phyloP scores from a whole-genome alignment of 2,113 vertebrate species.

The Pomatorhinus ruficollis region DNA sequence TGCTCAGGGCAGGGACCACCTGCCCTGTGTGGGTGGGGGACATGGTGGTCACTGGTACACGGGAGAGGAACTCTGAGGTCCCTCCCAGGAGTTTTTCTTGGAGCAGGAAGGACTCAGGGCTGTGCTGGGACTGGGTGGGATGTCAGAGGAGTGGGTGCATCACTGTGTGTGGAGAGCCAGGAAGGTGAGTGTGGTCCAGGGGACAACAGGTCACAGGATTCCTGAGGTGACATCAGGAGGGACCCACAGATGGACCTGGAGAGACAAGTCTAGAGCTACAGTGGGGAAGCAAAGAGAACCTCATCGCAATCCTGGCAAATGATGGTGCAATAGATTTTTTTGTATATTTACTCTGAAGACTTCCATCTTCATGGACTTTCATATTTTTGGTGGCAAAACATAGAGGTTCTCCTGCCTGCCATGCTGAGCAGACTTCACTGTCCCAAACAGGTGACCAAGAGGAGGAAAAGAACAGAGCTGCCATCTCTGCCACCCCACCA shows the following conservation, averaged over 20 bases:
- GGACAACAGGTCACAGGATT: neutral
- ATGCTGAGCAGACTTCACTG: neutral
- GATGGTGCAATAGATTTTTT: neutral
- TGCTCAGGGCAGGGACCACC: neutral
- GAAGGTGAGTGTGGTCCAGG: neutral
- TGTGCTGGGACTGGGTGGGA: neutral
- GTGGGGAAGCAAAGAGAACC: neutral
- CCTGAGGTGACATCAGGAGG: neutral
- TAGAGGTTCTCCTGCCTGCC: neutral
- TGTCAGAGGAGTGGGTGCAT: neutral
- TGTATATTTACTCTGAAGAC: neutral
- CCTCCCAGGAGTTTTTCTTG: neutral
- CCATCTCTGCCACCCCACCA: too few relatives aligned
- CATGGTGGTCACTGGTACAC: accelerated
- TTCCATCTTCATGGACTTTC: neutral
- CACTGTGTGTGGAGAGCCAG: too few relatives aligned
- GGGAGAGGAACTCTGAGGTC: neutral
- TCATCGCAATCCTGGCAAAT: neutral
- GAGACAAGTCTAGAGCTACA: neutral
- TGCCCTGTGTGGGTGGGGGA: neutral
- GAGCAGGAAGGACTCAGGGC: accelerated
- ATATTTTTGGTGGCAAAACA: neutral
- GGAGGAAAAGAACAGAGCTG: neutral
- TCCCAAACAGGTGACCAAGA: neutral
- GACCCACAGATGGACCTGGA: accelerated